A percentile compares a stretch with the other conserved stretches of the same genome.
phyloP scores from a whole-genome alignment of 1,140 invertebrate genomes.

The Cydia strobilella region DNA sequence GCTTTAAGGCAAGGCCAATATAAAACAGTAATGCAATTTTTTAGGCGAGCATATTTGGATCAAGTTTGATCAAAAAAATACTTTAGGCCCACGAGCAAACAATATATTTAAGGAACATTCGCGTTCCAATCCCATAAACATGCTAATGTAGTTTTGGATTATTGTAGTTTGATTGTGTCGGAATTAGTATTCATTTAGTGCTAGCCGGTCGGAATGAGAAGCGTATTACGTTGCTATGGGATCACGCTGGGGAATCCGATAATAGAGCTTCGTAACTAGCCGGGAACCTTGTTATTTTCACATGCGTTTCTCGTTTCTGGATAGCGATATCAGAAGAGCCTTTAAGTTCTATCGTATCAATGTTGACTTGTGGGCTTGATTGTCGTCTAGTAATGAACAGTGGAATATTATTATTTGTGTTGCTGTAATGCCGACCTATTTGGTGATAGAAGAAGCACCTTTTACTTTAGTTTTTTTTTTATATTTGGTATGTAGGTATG shows the following conservation, averaged over 20 bases:
- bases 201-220: constrained; percentile 25
- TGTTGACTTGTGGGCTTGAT: background rate
- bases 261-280: constrained; percentile 19
- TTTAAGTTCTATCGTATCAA: background rate
- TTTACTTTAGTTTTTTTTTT: no score
- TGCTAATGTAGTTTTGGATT: constrained; percentile 15
- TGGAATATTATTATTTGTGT: background rate
- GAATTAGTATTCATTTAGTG: constrained; percentile 29
- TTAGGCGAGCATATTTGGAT: no score
- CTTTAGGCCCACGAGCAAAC: background rate
- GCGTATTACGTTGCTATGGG: constrained; percentile 31
- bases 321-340: background rate
- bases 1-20: no score
- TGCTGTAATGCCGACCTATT: background rate
- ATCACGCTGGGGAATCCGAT: constrained; percentile 23
- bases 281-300: constrained; percentile 23
- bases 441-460: no score
- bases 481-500: no score
- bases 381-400: background rate
- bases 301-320: background rate
- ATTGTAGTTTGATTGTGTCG: constrained; percentile 21
- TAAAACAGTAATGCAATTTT: no score
- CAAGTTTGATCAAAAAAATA: background rate
- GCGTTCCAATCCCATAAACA: constrained; percentile 10
- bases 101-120: constrained; percentile 12